Percentiles rank a stretch among this genome's conserved stretches.
Evolutionary conservation across 2,888 invertebrate species (phyloP).

Genomic region (Podabrus alpinus): DNA sequence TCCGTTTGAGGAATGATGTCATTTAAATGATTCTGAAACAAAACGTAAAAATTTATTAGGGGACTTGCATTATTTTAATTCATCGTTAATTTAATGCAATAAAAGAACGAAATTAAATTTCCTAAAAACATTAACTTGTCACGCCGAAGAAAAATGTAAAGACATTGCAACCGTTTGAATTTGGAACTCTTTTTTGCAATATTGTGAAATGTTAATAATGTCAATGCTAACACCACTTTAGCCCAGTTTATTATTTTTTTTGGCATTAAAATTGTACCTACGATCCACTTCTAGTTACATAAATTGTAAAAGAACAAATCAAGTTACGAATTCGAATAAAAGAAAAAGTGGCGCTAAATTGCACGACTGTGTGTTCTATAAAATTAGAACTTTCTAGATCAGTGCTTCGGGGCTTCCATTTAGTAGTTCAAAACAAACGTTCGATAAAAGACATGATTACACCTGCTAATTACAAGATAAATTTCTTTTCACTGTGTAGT

Average conservation of each 20-base stretch:
- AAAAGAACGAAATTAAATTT: neutral
- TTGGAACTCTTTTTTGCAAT: neutral
- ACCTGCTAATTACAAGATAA: neutral
- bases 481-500: neutral
- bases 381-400: constrained; percentile 3
- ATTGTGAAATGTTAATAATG: constrained; percentile 16
- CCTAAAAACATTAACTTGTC: neutral
- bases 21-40: neutral
- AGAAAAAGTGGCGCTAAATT: constrained; percentile 4
- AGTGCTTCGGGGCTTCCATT: neutral
- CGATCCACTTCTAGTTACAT: neutral
- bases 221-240: constrained; percentile 19
- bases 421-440: neutral
- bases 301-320: neutral
- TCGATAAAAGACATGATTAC: neutral
- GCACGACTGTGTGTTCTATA: neutral
- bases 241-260: neutral
- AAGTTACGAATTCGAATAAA: neutral
- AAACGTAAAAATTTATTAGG: neutral
- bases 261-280: neutral
- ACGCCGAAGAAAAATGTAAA: neutral
- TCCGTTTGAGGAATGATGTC: neutral
- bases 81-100: neutral
- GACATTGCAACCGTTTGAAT: neutral
- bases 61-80: neutral